These are phyloP conservation scores for Pristionchus mayeri DNA, from an alignment of 2,888 invertebrate genomes.

Conservation along the genomic window DNA sequence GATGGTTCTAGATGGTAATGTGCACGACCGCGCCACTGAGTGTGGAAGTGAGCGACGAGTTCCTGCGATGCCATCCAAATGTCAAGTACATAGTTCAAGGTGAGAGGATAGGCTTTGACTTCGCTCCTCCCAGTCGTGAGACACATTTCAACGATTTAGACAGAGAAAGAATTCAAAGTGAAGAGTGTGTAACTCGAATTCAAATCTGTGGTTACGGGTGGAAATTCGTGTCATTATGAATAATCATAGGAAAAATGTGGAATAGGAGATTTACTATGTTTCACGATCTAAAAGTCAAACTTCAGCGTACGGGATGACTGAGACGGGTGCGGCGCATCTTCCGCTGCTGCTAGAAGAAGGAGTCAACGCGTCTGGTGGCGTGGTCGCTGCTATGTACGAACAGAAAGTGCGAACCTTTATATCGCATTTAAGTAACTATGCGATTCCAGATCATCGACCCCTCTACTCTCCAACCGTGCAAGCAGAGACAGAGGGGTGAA, in stretches of 20 bases:
- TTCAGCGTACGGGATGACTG: background rate
- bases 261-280: background rate
- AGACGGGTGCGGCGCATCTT: background rate
- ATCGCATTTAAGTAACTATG: background rate
- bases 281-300: background rate
- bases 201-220: background rate
- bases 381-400: background rate
- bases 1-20: background rate
- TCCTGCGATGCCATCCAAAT: background rate
- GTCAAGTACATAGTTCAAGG: conserved; percentile 15
- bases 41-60: background rate
- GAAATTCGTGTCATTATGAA: no score
- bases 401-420: background rate
- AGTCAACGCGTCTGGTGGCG: background rate
- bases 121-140: no score
- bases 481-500: background rate
- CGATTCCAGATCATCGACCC: background rate
- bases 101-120: background rate
- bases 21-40: background rate
- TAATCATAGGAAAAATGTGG: no score
- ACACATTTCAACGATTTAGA: no score
- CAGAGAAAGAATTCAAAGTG: no score
- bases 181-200: no score
- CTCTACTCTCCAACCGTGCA: background rate
- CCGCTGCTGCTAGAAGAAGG: background rate